Base-by-base conservation (phyloP, 2,888 invertebrate species). In the Apamea crenata region DNA sequence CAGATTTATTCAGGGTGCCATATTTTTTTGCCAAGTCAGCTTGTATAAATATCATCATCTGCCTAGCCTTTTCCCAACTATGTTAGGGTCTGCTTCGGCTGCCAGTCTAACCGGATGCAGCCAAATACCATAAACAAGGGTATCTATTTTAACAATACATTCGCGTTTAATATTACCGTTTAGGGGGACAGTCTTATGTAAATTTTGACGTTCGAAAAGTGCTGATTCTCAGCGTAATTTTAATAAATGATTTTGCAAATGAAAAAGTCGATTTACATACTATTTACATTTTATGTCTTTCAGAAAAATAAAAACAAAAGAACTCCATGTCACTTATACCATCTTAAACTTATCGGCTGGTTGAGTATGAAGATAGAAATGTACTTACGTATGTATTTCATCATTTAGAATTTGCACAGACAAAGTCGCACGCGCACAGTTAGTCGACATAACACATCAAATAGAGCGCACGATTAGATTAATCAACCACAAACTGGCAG, bases 401-500 rank as follows among this genome's bases (percentile, higher is more conserved):
- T 36, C 0, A 68, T 36, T 8, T 18, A 1, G 7, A 44, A 32
- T 32, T 1, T 29, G 36, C 29, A 14, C 29, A n/a, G 16, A 32
- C 25, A 47, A 68, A 25, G 18, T 36, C 66, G 18, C 44, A 16
- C 53, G 36, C 44, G 29, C 53, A 78, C 10, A 32, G 7, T 68
- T 29, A 36, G 61, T 63, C 40, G 25, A 83, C 50, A 70, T 50
- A 53, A 70, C 50, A 74, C 7, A 69, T 72, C 69, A 83, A 78
- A 82, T 66, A 32, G 63, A 21, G 68, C 72, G 78, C 87, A 86
- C 69, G 84, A 86, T 75, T 59, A 73, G 63, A 84, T 84, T 63
- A 82, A 86, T 84, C 86, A 83, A 72, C 29, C 32, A 56, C 36
- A 73, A 72, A 32, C 63, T 50, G n/a, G 16, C 74, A 86, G 74